Base-by-base conservation (phyloP, 1,140 invertebrate genomes). In the Bombus sibiricus region DNA sequence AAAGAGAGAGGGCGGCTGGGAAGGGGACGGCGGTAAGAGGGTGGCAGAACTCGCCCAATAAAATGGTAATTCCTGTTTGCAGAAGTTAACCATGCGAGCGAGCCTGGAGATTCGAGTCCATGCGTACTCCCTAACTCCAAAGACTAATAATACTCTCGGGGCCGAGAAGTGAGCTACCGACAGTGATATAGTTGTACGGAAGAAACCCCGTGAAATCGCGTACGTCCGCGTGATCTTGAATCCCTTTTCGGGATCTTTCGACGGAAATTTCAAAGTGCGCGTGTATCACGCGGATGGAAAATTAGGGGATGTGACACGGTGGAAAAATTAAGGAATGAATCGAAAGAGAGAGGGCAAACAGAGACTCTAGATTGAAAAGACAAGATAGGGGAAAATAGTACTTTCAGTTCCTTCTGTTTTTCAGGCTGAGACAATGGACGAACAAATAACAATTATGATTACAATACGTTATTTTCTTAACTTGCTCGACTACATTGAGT, bases 21-120 rank as follows among this genome's bases (percentile, higher is more conserved):
- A 90, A 88, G 86, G 90, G 91, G 86, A 82, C 88, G 86, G 86
- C 83, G 90, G 88, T 92, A 93, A 94, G 94, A 94, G 93, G 91
- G 88, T 91, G 92, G 91, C 88, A 94, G 93, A 95, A 95, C 93
- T 95, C 95, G 94, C 90, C 95, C 95, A 96, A 96, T 96, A 96
- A 96, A 96, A 96, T 96, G 95, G 91, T 96, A 96, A 96, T 96
- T 95, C 94, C 93, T 96, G 95, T 96, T 96, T 96, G 95, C 94
- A 92, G 92, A 95, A 95, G 94, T 94, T 96, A 96, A 96, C 95
- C 95, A 96, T 95, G 95, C 93, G 94, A 95, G 92, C 92, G 90
- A 91, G 92, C 91, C 91, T 93, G 92, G 93, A 95, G 94, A 94
- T 95, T 95, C 93, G 92, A 94, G 92, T 94, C 93, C 92, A 92